These are phyloP conservation scores for Tetrapedia diversipes DNA, from an alignment of 2,888 invertebrate genomes.

Conservation along the genomic window DNA sequence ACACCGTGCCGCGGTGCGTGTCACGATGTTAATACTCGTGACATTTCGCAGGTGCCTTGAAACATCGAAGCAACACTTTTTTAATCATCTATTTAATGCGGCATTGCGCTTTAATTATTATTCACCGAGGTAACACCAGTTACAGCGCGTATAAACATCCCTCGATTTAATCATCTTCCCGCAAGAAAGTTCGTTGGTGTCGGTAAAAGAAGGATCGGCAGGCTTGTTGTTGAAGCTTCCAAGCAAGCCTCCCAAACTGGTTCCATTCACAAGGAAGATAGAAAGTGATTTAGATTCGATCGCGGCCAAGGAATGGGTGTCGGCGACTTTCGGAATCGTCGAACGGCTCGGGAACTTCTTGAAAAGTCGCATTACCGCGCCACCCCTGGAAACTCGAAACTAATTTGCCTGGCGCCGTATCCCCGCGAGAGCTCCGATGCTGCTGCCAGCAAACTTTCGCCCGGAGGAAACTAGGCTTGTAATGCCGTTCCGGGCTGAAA, in stretches of 20 bases:
- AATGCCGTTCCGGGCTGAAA: conserved; percentile 22
- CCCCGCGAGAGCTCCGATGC: conserved; percentile 22
- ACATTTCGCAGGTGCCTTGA: conserved; percentile 14
- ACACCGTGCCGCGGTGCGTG: conserved; percentile 24
- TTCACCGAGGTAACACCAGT: not conserved
- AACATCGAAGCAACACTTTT: conserved; percentile 2
- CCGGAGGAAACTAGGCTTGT: conserved; percentile 31
- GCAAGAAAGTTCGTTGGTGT: not conserved
- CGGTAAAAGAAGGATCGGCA: not conserved
- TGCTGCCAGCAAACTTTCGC: conserved; percentile 33
- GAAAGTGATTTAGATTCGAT: conserved; percentile 39
- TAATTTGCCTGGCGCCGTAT: conserved; percentile 51
- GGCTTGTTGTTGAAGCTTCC: not conserved
- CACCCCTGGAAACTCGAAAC: conserved; percentile 52
- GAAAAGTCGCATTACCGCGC: conserved; percentile 52
- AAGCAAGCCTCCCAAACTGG: not conserved
- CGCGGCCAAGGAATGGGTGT: conserved; percentile 16
- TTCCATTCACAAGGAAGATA: conserved; percentile 8
- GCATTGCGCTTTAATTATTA: no score
- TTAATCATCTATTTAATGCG: no score
- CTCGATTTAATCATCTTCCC: not conserved
- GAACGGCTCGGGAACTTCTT: conserved; percentile 43
- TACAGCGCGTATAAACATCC: not conserved
- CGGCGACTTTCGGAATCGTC: conserved; percentile 48
- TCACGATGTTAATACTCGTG: conserved; percentile 38